Evolutionary conservation across 2,888 invertebrate genomes (phyloP).

Genomic region (Cordylochernes scorpioides): DNA sequence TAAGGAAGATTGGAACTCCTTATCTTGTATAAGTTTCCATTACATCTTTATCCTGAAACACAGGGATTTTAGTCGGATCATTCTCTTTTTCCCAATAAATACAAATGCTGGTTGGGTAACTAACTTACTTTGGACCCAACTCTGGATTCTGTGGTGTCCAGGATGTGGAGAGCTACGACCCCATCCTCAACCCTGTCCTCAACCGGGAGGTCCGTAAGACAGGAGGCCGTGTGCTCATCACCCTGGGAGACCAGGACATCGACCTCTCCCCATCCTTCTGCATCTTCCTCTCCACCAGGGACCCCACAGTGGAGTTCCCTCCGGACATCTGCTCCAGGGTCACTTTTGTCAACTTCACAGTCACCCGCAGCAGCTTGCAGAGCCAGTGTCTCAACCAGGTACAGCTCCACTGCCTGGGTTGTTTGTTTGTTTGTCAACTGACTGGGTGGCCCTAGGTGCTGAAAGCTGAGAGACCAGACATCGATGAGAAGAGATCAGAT

Average conservation of each 20-base stretch:
- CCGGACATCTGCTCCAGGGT: slow-evolving; percentile 97
- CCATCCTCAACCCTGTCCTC: slow-evolving; percentile 88
- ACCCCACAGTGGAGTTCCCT: slow-evolving; percentile 92
- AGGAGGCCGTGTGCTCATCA: slow-evolving; percentile 88
- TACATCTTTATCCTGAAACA: too few species aligned
- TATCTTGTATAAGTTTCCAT: too few species aligned
- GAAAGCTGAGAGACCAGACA: slow-evolving; percentile 90
- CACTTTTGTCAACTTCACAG: slow-evolving; percentile 98
- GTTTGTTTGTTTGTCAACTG: too few species aligned
- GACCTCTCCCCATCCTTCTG: slow-evolving; percentile 97
- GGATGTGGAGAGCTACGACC: slow-evolving; percentile 98
- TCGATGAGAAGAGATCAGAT: slow-evolving; percentile 92
- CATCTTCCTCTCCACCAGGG: slow-evolving; percentile 89
- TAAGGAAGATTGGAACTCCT: slow-evolving; percentile 17
- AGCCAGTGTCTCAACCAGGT: slow-evolving; percentile 76
- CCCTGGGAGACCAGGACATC: slow-evolving; percentile 95
- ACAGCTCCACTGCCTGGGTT: too few species aligned
- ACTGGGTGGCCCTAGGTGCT: too few species aligned
- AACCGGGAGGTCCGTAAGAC: slow-evolving; percentile 83
- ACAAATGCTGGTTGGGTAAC: too few species aligned
- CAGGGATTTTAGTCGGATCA: too few species aligned
- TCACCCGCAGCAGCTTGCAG: slow-evolving; percentile 85
- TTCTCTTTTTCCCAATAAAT: too few species aligned
- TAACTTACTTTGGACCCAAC: too few species aligned
- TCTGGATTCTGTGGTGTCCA: too few species aligned